Base-by-base conservation (phyloP, 2,113 vertebrate genomes). In the Clarias macrocephalus region DNA sequence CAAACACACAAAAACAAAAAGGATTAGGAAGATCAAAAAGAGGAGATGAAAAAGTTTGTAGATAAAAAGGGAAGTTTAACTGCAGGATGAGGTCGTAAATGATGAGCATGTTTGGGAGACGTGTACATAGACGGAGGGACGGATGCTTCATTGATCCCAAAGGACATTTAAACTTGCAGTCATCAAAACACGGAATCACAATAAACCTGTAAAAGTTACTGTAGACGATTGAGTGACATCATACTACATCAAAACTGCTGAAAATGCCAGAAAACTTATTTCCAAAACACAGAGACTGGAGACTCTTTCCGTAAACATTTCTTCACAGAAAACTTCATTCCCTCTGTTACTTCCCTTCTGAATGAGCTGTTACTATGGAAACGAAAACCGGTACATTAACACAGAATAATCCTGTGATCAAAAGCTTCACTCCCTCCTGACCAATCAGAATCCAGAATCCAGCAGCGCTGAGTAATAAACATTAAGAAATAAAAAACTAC, bases 401-500 rank as follows among this genome's bases (percentile, higher is more conserved):
- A 72, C 3, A 0, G 37, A 0, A 37, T 21, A 3, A 33, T 8
- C 68, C 68, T 33, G 6, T 37, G 16, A 19, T 72, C 2, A 0
- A 10, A 66, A 42, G 33, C 33, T 33, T 28, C 5, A 5, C 13
- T 18, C 30, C 4, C 12, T 42, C 42, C 65, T 70, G 30, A 19
- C 30, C 30, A 70, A 70, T 70, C 33, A 42, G 33, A 72, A 21
- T 3, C 16, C 70, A 72, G 16, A 10, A 37, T 21, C 21, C n/a
- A 30, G 13, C 30, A 19, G 30, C 15, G 2, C 16, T 37, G 13
- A 2, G 66, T 28, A 28, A 16, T 68, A 18, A 68, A 15, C 3
- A 70, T 18, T 10, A 76, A 23, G 6, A 60, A 52, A 7, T 28
- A 0, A 85, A 63, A 52, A 4, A 1, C 93, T 95, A 98, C 97